Conservation (phyloP, 2,113 vertebrate species). For the Vidua macroura region DNA sequence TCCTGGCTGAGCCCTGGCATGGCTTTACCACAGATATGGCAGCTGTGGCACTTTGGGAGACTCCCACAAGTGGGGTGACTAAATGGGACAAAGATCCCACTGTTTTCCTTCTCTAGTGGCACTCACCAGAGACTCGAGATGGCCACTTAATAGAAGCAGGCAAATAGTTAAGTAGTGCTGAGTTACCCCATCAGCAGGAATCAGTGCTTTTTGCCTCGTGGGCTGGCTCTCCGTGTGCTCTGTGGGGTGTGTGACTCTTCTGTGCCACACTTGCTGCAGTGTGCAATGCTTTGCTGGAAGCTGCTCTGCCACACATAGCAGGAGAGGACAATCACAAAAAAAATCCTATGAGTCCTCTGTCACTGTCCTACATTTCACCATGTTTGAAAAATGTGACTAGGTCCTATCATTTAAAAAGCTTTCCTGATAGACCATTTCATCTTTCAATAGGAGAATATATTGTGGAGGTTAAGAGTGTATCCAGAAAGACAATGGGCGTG, state of each 20-base stretch:
- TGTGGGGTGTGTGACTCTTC: background rate
- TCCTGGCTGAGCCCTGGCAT: background rate
- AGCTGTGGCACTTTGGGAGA: background rate
- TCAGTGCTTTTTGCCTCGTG: background rate
- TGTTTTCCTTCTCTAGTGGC: background rate
- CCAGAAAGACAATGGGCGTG: background rate
- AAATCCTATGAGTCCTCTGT: background rate
- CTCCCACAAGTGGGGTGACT: no score
- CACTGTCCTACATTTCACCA: background rate
- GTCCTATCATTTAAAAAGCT: background rate
- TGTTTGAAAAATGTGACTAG: background rate
- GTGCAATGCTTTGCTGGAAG: background rate
- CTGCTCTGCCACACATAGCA: rapidly evolving
- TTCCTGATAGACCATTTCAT: background rate
- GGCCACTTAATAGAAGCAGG: background rate
- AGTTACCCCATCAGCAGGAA: background rate
- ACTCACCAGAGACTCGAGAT: background rate
- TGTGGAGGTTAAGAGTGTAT: background rate
- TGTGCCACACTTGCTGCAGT: background rate
- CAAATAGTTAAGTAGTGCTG: background rate
- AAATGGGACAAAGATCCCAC: background rate
- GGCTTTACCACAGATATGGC: background rate
- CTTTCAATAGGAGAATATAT: background rate
- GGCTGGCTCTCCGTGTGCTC: background rate
- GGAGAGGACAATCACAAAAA: background rate